These are phyloP conservation scores for Anser brachyrhynchus DNA, from an alignment of 2,113 vertebrate species.

Conservation along the genomic window DNA sequence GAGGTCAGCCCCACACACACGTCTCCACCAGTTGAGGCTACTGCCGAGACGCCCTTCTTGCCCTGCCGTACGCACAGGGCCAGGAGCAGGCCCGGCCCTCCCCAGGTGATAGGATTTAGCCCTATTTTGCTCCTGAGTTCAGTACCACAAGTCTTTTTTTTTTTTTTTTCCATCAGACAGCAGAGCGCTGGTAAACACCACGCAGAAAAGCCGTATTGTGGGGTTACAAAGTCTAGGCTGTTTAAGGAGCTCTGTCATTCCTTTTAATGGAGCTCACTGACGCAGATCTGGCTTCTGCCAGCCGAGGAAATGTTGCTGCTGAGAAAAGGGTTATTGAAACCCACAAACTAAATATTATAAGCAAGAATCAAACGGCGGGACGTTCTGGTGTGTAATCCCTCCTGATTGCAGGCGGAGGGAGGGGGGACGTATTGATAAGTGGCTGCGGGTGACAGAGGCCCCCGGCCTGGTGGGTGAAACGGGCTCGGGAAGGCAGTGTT, in stretches of 20 bases:
- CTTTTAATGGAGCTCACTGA: constrained; percentile 69
- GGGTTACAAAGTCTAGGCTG: constrained; percentile 70
- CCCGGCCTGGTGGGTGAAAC: not conserved
- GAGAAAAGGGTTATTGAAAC: constrained; percentile 70
- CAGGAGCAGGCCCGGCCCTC: not conserved
- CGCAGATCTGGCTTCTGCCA: constrained; percentile 69
- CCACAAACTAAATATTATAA: constrained; percentile 65
- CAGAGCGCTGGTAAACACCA: constrained; percentile 64
- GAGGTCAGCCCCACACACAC: not conserved
- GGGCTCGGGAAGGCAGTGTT: not conserved
- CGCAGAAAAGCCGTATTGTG: constrained; percentile 68
- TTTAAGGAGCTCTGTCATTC: constrained; percentile 70
- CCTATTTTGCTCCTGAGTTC: constrained; percentile 49
- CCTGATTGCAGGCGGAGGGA: constrained; percentile 40
- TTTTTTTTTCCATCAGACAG: constrained; percentile 48
- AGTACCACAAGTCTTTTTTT: not conserved
- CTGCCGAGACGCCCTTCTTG: not conserved
- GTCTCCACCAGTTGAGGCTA: not conserved
- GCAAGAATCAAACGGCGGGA: constrained; percentile 60
- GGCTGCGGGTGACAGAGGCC: not conserved
- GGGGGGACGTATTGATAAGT: not conserved
- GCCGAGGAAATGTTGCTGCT: constrained; percentile 66
- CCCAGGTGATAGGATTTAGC: constrained; percentile 38
- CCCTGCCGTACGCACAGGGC: not conserved
- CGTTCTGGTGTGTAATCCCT: constrained; percentile 41